Base-by-base conservation (phyloP, 2,113 vertebrate species). In the Paradisaea rubra region DNA sequence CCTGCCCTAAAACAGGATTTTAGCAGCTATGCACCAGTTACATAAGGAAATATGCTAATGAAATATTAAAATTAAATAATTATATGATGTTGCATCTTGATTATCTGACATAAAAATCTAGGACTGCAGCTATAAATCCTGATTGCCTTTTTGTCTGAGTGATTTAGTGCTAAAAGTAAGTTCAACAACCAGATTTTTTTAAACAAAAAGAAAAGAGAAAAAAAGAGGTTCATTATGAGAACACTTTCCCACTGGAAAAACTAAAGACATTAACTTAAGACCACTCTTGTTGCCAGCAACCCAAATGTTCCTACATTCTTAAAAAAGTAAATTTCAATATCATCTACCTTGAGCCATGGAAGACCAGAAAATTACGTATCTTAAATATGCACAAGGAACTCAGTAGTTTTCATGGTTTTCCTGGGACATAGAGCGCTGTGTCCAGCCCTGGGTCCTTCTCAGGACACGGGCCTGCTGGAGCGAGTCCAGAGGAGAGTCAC, bases 51-150 rank as follows among this genome's bases (percentile, higher is more conserved):
- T 85, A 93, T 15, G 30, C 9, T 53, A 77, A 50, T 44, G 21
- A 83, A 91, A 86, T 54, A 61, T 25, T 85, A 52, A 50, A 63
- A 86, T 47, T 37, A 87, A 84, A 71, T 79, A 79, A 72, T 86
- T 69, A 45, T 22, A 28, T 82, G 12, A 81, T n/a, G 7, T 28
- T 81, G 45, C 9, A 53, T 72, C 54, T 59, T 73, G 27, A 82
- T 86, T 77, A 65, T 69, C 27, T 77, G 59, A 61, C 23, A 35
- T 37, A 65, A 77, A n/a, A 69, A 90, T 66, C 66, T 77, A 76
- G 45, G 30, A 41, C 18, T 86, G 30, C 33, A 70, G 35, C 11
- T n/a, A 31, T 24, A 85, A 82, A 64, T 52, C 20, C 9, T 57
- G 25, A 70, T 19, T 65, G 22, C 9, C 7, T 57, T 79, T 87